These are phyloP conservation scores for Chamaetylas fuelleborni DNA, from an alignment of 2,113 vertebrate genomes.

Conservation along the genomic window DNA sequence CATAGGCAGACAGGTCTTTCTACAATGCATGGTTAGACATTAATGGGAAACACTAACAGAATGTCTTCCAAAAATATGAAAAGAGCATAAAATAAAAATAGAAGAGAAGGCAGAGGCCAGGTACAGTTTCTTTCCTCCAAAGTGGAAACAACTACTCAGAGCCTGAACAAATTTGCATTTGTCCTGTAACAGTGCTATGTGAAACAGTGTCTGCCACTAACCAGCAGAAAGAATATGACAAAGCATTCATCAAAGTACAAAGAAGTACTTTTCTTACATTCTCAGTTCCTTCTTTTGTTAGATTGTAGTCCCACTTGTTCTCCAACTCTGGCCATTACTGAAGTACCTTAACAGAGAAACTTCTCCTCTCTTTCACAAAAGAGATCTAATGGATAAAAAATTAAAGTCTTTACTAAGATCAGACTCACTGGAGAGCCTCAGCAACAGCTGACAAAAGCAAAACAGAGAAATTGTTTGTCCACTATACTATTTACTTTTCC, in stretches of 20 bases:
- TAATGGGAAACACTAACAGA: background rate
- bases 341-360: background rate
- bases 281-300: background rate
- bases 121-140: background rate
- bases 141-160: background rate
- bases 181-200: background rate
- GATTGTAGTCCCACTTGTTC: background rate
- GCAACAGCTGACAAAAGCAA: background rate
- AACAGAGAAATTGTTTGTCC: background rate
- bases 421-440: background rate
- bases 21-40: background rate
- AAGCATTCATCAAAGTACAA: background rate
- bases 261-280: background rate
- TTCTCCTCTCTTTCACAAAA: background rate
- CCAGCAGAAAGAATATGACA: background rate
- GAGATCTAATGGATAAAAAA: background rate
- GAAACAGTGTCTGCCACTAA: background rate
- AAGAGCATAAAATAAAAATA: slow-evolving; percentile 3
- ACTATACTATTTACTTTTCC: background rate
- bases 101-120: background rate
- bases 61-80: background rate
- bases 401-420: background rate
- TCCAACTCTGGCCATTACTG: background rate
- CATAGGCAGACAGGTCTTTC: background rate
- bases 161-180: background rate